Conservation (phyloP, 2,888 invertebrate species). For the Noctua janthe region DNA sequence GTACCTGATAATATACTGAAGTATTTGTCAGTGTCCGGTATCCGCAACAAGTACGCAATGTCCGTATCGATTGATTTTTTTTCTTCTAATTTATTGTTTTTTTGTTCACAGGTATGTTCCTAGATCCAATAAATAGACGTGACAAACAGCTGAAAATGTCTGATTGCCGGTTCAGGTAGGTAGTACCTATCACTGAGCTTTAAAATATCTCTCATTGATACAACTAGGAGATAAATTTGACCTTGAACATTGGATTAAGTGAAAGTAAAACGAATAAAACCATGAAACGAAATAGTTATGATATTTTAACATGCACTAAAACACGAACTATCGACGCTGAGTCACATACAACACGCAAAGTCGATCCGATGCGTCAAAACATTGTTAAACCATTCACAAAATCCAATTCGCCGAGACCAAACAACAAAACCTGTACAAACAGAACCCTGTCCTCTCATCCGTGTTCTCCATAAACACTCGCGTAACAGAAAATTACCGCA, state of each 20-base stretch:
- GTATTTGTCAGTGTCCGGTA: neutral
- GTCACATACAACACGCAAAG: neutral
- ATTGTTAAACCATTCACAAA: conserved; percentile 18
- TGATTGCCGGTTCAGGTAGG: neutral
- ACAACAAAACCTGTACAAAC: conserved; percentile 17
- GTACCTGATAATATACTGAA: neutral
- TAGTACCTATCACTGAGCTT: neutral
- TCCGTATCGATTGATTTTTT: no score
- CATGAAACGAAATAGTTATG: neutral
- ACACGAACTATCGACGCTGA: conserved; percentile 6
- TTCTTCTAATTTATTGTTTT: conserved; percentile 8
- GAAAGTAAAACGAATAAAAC: conserved; percentile 23
- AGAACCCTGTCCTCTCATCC: conserved; percentile 15
- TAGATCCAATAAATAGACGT: neutral
- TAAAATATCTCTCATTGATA: neutral
- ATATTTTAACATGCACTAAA: conserved; percentile 6
- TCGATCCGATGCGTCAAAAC: neutral
- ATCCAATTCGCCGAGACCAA: conserved; percentile 6
- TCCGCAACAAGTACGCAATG: no score
- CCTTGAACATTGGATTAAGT: conserved; percentile 16
- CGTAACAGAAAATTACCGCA: conserved; percentile 52
- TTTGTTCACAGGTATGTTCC: conserved; percentile 45
- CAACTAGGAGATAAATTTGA: conserved; percentile 12
- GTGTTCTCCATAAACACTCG: conserved; percentile 23
- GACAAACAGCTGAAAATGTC: neutral